Percentiles rank a stretch among this genome's conserved stretches.
Evolutionary conservation across 2,888 invertebrate species (phyloP).

Genomic region (Drosophila gaucha): DNA sequence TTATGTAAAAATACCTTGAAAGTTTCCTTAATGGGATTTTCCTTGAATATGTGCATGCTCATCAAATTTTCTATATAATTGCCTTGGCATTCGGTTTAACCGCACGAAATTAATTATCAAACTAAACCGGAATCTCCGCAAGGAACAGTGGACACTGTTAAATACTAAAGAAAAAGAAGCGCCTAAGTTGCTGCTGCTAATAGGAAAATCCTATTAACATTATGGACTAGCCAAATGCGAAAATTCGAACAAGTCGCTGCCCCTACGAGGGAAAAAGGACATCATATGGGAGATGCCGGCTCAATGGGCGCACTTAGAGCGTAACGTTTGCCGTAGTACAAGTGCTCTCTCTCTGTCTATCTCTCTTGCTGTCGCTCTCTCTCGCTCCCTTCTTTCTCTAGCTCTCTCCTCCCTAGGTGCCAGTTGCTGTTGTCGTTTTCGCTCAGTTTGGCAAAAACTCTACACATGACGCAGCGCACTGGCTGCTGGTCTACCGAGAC

Average conservation of each 20-base stretch:
- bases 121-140: conserved; percentile 25
- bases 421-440: conserved; percentile 15
- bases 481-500: conserved; percentile 27
- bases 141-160: neutral
- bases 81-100: conserved; percentile 30
- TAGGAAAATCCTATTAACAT: conserved; percentile 61
- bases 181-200: conserved; percentile 36
- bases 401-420: conserved; percentile 2
- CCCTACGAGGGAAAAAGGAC: conserved; percentile 42
- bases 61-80: conserved; percentile 22
- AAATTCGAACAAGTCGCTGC: conserved; percentile 49
- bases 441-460: conserved; percentile 44
- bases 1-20: neutral
- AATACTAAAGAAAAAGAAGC: conserved; percentile 1
- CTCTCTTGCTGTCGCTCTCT: neutral
- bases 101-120: conserved; percentile 32
- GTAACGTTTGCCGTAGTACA: conserved; percentile 7
- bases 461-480: conserved; percentile 65
- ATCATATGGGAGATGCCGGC: conserved; percentile 67
- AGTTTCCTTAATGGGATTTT: conserved; percentile 17
- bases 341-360: neutral
- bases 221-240: conserved; percentile 22
- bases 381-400: neutral
- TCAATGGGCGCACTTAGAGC: conserved; percentile 31
- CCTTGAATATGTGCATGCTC: conserved; percentile 2